Conservation (phyloP, 2,888 invertebrate species). For the Nezara viridula region DNA sequence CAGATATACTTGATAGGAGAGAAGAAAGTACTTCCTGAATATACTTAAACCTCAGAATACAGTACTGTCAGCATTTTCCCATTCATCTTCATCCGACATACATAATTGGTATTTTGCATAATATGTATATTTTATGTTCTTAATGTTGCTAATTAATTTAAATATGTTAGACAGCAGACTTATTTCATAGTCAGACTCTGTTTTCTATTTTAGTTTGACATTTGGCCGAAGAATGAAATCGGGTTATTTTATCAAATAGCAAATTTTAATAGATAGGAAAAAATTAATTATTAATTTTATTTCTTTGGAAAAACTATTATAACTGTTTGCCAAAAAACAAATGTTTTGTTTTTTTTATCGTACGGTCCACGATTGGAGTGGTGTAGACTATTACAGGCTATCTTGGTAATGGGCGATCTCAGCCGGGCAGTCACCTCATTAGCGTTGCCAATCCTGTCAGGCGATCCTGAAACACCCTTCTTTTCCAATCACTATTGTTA, state of each 20-base stretch:
- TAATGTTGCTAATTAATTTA: too few relatives aligned
- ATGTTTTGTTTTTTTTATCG: too few relatives aligned
- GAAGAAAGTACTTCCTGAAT: neutral
- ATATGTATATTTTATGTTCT: neutral
- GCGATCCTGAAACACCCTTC: conserved; percentile 4
- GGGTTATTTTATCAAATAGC: too few relatives aligned
- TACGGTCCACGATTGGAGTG: neutral
- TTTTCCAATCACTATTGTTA: conserved; percentile 27
- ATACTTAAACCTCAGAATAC: neutral
- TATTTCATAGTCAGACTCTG: too few relatives aligned
- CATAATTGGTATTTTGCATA: too few relatives aligned
- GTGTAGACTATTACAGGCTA: neutral
- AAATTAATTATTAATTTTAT: too few relatives aligned
- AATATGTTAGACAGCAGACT: too few relatives aligned
- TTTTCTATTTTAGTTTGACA: too few relatives aligned
- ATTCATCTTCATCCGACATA: neutral
- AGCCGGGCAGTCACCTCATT: neutral
- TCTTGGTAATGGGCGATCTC: neutral
- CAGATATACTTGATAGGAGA: neutral
- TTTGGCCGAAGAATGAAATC: too few relatives aligned
- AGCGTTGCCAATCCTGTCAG: neutral
- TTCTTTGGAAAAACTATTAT: too few relatives aligned
- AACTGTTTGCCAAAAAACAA: too few relatives aligned
- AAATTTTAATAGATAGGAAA: too few relatives aligned
- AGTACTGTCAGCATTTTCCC: neutral